These are phyloP conservation scores for Automeris io DNA, from an alignment of 2,888 invertebrate species.

Conservation along the genomic window DNA sequence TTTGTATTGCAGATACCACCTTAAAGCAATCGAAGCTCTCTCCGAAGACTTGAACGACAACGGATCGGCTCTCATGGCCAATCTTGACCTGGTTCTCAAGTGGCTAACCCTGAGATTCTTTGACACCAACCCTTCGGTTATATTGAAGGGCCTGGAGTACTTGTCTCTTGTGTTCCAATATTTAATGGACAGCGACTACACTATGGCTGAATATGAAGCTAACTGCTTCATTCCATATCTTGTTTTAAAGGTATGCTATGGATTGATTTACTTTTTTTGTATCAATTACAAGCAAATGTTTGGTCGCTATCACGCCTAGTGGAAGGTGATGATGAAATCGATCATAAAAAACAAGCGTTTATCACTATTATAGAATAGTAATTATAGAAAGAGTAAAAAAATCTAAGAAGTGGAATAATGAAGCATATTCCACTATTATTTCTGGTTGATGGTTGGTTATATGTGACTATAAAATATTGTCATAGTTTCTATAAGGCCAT, in stretches of 20 bases:
- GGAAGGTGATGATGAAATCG: too few species aligned
- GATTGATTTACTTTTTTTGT: not conserved
- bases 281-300: too few species aligned
- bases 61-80: constrained; percentile 87
- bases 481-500: too few species aligned
- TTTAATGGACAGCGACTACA: constrained; percentile 88
- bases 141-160: constrained; percentile 96
- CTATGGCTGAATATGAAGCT: constrained; percentile 93
- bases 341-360: too few species aligned
- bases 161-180: constrained; percentile 88
- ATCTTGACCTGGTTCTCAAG: constrained; percentile 95
- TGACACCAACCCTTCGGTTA: constrained; percentile 98
- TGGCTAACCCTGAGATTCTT: constrained; percentile 98
- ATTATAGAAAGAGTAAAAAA: too few species aligned
- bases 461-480: too few species aligned
- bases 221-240: constrained; percentile 96
- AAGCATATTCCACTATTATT: too few species aligned
- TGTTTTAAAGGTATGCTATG: constrained; percentile 85
- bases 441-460: too few species aligned
- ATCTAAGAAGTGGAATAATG: too few species aligned
- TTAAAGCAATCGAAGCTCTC: constrained; percentile 95
- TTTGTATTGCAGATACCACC: constrained; percentile 83
- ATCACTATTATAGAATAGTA: too few species aligned
- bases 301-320: too few species aligned
- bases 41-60: constrained; percentile 89